Evolutionary conservation across 2,113 vertebrate species (phyloP).

Genomic region (Hippocampus comes): DNA sequence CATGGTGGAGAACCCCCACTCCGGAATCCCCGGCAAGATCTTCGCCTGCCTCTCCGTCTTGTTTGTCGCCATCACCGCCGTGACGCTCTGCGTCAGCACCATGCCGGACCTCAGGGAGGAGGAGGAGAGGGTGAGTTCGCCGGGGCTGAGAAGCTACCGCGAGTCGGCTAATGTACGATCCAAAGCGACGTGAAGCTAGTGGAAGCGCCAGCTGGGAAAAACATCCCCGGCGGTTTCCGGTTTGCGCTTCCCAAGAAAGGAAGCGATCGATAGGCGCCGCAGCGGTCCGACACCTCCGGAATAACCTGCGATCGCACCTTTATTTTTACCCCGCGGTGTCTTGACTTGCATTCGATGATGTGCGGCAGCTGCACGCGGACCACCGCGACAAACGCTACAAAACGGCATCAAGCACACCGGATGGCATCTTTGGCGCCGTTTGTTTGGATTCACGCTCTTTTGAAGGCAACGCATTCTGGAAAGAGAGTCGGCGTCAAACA

Average conservation of each 20-base stretch:
- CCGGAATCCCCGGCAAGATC: conserved; percentile 90
- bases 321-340: neutral
- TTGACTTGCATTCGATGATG: neutral
- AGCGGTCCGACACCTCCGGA: neutral
- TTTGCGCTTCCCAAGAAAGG: neutral
- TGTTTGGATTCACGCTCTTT: too few species aligned
- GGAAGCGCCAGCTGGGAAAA: too few species aligned
- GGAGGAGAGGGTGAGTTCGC: conserved; percentile 86
- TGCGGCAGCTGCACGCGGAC: too few species aligned
- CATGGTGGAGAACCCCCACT: conserved; percentile 93
- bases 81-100: conserved; percentile 94
- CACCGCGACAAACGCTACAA: too few species aligned
- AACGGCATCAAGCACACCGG: too few species aligned
- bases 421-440: too few species aligned
- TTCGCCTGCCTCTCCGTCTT: conserved; percentile 90
- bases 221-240: neutral
- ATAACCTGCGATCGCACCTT: neutral
- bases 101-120: conserved; percentile 94
- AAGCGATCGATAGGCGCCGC: neutral
- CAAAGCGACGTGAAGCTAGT: too few species aligned
- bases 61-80: conserved; percentile 91
- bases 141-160: too few species aligned
- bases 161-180: too few species aligned
- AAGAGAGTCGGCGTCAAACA: too few species aligned
- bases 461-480: too few species aligned